Evolutionary conservation across 2,797 vertebrate genomes (phyloP).

Genomic region (Acanthornis magna): DNA sequence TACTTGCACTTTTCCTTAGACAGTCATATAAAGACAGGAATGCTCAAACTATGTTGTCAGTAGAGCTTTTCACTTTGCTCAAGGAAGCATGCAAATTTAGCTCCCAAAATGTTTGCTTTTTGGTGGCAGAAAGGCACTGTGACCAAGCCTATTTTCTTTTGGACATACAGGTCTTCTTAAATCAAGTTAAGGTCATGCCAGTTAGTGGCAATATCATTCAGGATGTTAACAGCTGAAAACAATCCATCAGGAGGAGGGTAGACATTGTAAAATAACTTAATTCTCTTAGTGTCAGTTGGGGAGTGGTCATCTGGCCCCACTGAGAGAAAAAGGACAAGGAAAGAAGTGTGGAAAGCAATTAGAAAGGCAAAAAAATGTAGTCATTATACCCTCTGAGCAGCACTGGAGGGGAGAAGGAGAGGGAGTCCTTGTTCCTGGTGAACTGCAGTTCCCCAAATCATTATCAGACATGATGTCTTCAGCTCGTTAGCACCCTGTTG

Average conservation of each 20-base stretch:
- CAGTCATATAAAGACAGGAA: background rate
- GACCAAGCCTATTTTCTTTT: background rate
- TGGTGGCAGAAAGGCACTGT: background rate
- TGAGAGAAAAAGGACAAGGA: conserved; percentile 11
- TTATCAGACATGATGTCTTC: conserved; percentile 33
- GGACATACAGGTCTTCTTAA: conserved; percentile 34
- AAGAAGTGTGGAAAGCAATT: conserved; percentile 35
- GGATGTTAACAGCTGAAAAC: conserved; percentile 19
- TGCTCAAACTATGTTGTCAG: background rate
- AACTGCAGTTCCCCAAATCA: background rate
- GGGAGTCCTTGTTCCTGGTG: background rate
- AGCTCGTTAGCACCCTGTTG: conserved; percentile 49
- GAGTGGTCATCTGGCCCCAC: conserved; percentile 7
- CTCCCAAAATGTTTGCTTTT: background rate
- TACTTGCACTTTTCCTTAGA: background rate
- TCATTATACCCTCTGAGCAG: conserved; percentile 1
- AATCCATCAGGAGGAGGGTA: background rate
- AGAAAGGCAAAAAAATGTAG: background rate
- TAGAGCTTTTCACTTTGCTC: background rate
- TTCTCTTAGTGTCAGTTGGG: background rate
- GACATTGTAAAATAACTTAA: conserved; percentile 1
- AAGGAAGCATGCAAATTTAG: background rate
- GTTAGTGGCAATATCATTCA: conserved; percentile 7
- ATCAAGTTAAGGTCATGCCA: conserved; percentile 37
- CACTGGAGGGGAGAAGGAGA: background rate